Percentiles rank a stretch among this genome's conserved stretches.
Conservation (phyloP, 23 tunicate species). For the Oikopleura albicans region DNA sequence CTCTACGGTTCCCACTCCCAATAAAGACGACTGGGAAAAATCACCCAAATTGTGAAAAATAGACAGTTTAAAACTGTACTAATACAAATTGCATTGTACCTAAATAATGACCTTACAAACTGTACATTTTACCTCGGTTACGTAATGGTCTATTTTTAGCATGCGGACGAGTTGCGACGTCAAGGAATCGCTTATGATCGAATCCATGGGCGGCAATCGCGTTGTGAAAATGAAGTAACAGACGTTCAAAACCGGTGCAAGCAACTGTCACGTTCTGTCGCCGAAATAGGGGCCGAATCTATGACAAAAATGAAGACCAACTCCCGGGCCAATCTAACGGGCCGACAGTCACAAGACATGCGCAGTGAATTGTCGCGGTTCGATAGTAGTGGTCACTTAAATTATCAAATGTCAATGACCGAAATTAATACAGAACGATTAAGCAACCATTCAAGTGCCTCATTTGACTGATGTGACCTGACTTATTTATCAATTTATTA, state of each 20-base stretch:
- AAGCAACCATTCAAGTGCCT: not conserved
- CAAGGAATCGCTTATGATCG: constrained; percentile 4
- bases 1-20: too few relatives aligned
- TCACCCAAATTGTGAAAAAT: too few relatives aligned
- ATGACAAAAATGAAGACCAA: not conserved
- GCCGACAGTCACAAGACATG: not conserved
- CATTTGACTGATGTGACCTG: not conserved
- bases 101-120: too few relatives aligned
- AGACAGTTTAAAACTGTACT: too few relatives aligned
- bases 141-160: not conserved
- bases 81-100: too few relatives aligned
- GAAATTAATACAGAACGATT: not conserved
- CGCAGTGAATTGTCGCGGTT: not conserved
- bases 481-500: too few relatives aligned
- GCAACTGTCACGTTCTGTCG: not conserved
- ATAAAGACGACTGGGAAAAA: too few relatives aligned
- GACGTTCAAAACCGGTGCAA: not conserved
- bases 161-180: not conserved
- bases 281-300: not conserved
- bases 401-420: not conserved
- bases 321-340: not conserved
- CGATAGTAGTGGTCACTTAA: not conserved
- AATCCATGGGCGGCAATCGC: not conserved
- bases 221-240: constrained; percentile 9
- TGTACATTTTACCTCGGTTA: too few relatives aligned